Percentiles rank a stretch among this genome's conserved stretches.
Conservation (phyloP, 2,888 invertebrate genomes). For the Oligia strigilis region DNA sequence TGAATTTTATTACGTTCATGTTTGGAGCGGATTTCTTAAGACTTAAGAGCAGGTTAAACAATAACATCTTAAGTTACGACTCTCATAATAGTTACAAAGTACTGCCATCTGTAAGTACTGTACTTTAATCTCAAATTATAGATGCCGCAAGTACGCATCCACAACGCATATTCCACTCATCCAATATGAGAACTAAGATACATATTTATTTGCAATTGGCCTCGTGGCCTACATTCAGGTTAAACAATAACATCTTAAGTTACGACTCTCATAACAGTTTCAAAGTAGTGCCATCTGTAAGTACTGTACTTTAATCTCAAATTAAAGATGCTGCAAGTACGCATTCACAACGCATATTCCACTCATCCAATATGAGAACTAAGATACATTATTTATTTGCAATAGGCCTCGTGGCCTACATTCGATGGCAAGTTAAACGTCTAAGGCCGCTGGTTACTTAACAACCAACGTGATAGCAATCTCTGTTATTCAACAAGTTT, state of each 20-base stretch:
- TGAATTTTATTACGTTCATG: not conserved
- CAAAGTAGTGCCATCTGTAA: not conserved
- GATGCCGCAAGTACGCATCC: slow-evolving; percentile 16
- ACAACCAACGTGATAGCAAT: slow-evolving; percentile 60
- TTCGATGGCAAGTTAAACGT: slow-evolving; percentile 61
- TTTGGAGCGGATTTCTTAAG: not conserved
- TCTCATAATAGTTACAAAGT: not conserved
- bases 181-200: slow-evolving; percentile 43
- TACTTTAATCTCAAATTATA: slow-evolving; percentile 17
- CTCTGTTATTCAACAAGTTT: slow-evolving; percentile 63
- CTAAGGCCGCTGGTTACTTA: slow-evolving; percentile 69
- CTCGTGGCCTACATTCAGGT: slow-evolving; percentile 68
- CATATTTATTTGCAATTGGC: slow-evolving; percentile 64
- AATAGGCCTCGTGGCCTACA: slow-evolving; percentile 70
- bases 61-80: not conserved
- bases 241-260: not conserved
- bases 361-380: slow-evolving; percentile 35
- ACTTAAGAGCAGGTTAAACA: not conserved
- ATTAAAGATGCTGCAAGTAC: slow-evolving; percentile 27
- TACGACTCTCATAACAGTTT: not conserved
- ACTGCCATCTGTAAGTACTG: not conserved
- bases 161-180: slow-evolving; percentile 9
- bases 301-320: not conserved
- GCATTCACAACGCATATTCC: not conserved
- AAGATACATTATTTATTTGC: slow-evolving; percentile 55